Conservation (phyloP, 2,888 invertebrate species). For the Parnassius apollo region DNA sequence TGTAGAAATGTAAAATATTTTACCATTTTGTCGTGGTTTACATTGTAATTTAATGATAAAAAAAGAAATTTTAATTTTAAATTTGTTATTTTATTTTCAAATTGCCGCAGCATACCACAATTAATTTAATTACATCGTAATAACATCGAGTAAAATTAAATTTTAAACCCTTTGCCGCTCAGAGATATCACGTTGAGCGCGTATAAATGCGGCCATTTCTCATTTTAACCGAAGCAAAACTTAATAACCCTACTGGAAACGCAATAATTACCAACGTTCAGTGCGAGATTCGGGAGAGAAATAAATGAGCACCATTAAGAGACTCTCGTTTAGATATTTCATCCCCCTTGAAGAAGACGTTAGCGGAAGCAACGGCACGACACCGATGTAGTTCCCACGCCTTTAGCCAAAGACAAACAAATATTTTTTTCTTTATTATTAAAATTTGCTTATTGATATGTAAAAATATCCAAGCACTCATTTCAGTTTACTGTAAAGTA, state of each 20-base stretch:
- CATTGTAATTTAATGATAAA: too few species aligned
- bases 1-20: too few species aligned
- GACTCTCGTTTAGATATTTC: constrained; percentile 78
- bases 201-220: constrained; percentile 77
- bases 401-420: constrained; percentile 50
- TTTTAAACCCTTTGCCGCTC: constrained; percentile 64
- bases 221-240: constrained; percentile 78
- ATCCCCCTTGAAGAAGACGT: constrained; percentile 77
- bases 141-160: constrained; percentile 72
- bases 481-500: too few species aligned
- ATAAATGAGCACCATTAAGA: constrained; percentile 79
- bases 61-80: neutral
- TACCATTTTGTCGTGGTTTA: too few species aligned
- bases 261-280: constrained; percentile 77
- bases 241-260: constrained; percentile 78
- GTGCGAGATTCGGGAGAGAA: constrained; percentile 76
- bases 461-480: too few species aligned
- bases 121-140: constrained; percentile 72
- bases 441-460: neutral
- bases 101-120: constrained; percentile 41
- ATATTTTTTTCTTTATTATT: neutral
- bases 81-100: constrained; percentile 20
- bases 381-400: constrained; percentile 70
- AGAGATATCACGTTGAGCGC: constrained; percentile 74
- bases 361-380: constrained; percentile 53